These are phyloP conservation scores for Poeciliopsis prolifica DNA, from an alignment of 2,113 vertebrate species.

Conservation along the genomic window DNA sequence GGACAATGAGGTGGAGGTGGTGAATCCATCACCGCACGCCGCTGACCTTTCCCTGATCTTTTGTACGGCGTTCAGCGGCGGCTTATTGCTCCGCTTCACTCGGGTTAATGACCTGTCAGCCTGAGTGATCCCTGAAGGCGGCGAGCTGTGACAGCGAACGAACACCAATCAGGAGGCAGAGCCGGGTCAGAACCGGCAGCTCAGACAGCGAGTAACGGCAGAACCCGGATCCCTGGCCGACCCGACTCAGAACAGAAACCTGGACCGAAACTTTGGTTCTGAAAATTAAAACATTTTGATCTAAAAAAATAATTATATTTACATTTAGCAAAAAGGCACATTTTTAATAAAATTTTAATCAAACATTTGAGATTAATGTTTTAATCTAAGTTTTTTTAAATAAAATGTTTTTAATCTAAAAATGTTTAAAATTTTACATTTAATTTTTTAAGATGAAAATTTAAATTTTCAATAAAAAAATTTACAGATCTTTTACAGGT, in stretches of 20 bases:
- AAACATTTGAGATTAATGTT: no score
- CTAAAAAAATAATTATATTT: no score
- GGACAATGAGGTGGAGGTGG: neutral
- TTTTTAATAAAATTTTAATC: no score
- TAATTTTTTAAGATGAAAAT: no score
- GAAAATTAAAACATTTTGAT: no score
- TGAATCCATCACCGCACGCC: conserved; percentile 31
- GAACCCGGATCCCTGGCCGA: no score
- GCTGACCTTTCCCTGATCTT: conserved; percentile 63
- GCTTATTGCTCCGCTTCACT: conserved; percentile 26
- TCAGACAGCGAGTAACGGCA: neutral
- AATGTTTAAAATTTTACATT: no score
- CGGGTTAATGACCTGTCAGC: conserved; percentile 63
- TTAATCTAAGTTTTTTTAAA: no score
- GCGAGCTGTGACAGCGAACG: conserved; percentile 23
- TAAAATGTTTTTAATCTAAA: no score
- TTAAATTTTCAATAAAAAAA: no score
- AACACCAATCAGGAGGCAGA: neutral
- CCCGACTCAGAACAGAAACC: neutral
- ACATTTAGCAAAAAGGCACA: no score
- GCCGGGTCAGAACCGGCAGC: neutral
- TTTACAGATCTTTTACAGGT: no score
- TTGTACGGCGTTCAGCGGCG: conserved; percentile 12
- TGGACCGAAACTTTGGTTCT: neutral
- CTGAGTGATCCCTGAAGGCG: conserved; percentile 45